Percentiles rank a stretch among this genome's conserved stretches.
phyloP scores from a whole-genome alignment of 2,113 vertebrate species.

The Macrotus californicus region DNA sequence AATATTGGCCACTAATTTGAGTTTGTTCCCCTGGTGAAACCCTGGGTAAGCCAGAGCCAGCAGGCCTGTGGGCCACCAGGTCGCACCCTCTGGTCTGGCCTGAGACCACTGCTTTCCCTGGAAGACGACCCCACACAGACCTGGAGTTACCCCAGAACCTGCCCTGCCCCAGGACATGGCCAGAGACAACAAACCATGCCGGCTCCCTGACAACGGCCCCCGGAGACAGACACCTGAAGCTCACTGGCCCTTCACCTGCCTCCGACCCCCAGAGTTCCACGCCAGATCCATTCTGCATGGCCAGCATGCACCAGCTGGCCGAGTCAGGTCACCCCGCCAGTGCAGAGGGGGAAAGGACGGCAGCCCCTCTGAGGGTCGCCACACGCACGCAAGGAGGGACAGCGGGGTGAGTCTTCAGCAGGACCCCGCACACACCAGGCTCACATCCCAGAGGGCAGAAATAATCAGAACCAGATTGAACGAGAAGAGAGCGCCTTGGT shows the following conservation, averaged over 20 bases:
- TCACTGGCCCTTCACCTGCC: background rate
- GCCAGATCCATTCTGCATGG: too few species aligned
- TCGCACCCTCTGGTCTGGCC: background rate
- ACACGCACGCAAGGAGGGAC: background rate
- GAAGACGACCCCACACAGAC: background rate
- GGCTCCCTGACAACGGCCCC: background rate
- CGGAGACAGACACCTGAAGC: background rate
- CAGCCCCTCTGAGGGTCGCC: fast-evolving
- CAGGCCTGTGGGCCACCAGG: background rate
- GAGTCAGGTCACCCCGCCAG: too few species aligned
- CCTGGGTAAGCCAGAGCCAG: background rate
- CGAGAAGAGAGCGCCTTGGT: background rate
- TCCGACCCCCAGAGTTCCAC: background rate
- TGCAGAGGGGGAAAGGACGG: background rate
- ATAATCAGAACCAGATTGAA: background rate
- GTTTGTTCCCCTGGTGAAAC: background rate
- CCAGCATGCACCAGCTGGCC: background rate
- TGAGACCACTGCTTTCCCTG: too few species aligned
- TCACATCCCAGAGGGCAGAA: background rate
- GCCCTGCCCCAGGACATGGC: background rate
- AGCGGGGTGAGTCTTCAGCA: too few species aligned
- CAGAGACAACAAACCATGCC: background rate
- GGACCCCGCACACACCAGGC: background rate
- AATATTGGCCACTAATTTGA: background rate
- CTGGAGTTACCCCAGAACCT: background rate